Evolutionary conservation across 1,140 invertebrate species (phyloP).

Genomic region (Berghia stephanieae): DNA sequence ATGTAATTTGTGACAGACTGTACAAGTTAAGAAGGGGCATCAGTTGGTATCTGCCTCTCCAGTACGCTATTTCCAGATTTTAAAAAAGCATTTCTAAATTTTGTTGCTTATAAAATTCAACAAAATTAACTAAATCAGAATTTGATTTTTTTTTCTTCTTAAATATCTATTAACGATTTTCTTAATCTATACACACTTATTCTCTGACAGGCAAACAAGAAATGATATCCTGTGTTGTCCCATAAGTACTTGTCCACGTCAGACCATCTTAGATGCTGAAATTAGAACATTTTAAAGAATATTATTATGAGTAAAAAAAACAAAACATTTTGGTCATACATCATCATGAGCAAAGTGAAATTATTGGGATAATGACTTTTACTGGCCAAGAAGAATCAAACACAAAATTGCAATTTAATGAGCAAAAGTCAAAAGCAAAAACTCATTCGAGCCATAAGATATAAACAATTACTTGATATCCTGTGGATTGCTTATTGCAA

Average conservation of each 20-base stretch:
- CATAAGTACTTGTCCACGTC: slow-evolving; percentile 59
- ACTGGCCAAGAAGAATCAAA: no score
- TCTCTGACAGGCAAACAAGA: slow-evolving; percentile 62
- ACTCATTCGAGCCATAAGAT: no score
- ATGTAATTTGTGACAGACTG: not conserved
- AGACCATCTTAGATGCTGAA: slow-evolving; percentile 60
- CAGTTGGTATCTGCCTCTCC: not conserved
- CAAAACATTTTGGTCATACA: not conserved
- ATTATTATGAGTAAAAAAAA: not conserved
- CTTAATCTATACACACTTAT: slow-evolving; percentile 54
- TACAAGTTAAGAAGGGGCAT: not conserved
- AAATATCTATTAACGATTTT: no score
- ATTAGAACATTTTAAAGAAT: slow-evolving; percentile 18
- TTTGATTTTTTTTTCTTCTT: no score
- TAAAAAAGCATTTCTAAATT: no score
- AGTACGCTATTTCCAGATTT: no score
- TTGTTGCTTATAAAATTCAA: not conserved
- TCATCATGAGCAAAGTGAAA: not conserved
- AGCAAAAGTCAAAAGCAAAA: no score
- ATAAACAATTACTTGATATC: no score
- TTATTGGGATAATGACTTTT: no score
- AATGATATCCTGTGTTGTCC: slow-evolving; percentile 55
- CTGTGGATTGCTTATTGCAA: no score
- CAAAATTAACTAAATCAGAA: not conserved
- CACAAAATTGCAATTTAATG: no score